phyloP scores from a whole-genome alignment of 1,140 invertebrate species.

The Halesus radiatus region DNA sequence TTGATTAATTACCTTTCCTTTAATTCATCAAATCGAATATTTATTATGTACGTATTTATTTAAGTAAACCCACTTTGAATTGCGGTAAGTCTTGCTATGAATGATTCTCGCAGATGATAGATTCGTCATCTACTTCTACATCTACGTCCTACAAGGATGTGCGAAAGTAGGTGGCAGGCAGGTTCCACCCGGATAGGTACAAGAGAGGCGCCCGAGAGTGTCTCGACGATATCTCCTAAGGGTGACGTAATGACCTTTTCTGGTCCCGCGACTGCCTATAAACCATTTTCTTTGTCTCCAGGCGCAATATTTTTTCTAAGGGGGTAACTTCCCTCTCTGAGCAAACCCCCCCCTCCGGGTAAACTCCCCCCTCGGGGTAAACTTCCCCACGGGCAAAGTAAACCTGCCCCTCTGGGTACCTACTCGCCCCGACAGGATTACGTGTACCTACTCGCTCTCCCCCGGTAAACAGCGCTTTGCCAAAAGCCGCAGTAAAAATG shows the following conservation, averaged over 20 bases:
- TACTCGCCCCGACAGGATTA: slow-evolving; percentile 3
- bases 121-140: too few relatives aligned
- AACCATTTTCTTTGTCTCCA: slow-evolving; percentile 57
- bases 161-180: neutral
- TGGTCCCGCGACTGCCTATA: slow-evolving; percentile 53
- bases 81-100: too few relatives aligned
- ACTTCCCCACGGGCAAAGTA: neutral
- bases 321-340: neutral
- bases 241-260: slow-evolving; percentile 56
- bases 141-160: neutral
- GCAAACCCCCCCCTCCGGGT: neutral
- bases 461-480: slow-evolving; percentile 35
- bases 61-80: too few relatives aligned
- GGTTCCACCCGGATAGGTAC: neutral
- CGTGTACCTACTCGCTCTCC: neutral
- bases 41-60: too few relatives aligned
- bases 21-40: too few relatives aligned
- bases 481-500: slow-evolving; percentile 27
- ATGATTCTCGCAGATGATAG: too few relatives aligned
- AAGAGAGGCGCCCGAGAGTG: slow-evolving; percentile 4
- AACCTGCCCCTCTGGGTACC: too few relatives aligned
- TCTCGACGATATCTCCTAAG: slow-evolving; percentile 53
- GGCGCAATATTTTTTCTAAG: slow-evolving; percentile 52
- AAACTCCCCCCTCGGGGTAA: neutral
- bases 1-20: too few relatives aligned